A percentile compares a stretch with the other conserved stretches of the same genome.
These are phyloP conservation scores for Gopherus flavomarginatus DNA, from an alignment of 2,113 vertebrate genomes.

Conservation along the genomic window DNA sequence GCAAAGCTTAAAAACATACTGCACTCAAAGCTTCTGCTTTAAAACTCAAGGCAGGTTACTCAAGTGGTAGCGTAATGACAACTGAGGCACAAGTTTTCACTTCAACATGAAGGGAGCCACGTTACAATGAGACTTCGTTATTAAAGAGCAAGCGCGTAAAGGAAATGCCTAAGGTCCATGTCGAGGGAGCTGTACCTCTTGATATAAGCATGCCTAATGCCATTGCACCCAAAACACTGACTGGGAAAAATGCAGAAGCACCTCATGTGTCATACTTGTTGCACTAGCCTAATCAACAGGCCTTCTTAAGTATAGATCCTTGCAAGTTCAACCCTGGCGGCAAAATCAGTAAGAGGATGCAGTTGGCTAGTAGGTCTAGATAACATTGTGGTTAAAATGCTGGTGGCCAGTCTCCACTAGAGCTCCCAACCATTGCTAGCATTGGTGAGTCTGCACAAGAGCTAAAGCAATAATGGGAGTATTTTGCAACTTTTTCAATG, in stretches of 20 bases:
- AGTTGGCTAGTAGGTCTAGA: not conserved
- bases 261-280: not conserved
- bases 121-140: not conserved
- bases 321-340: not conserved
- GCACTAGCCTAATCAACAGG: not conserved
- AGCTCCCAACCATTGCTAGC: not conserved
- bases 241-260: not conserved
- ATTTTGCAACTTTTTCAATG: not conserved
- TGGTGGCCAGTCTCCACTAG: not conserved
- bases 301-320: not conserved
- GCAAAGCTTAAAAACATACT: accelerated
- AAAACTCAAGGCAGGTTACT: not conserved
- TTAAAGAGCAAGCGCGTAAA: accelerated
- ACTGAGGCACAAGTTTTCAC: accelerated
- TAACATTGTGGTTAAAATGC: not conserved
- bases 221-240: not conserved
- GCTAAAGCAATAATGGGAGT: not conserved
- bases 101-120: accelerated
- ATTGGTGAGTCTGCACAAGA: not conserved
- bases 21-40: not conserved
- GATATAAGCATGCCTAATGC: not conserved
- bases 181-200: not conserved
- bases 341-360: not conserved
- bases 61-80: not conserved
- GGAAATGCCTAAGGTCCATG: not conserved